Evolutionary conservation across 2,888 invertebrate species (phyloP).

Genomic region (Eilema sororculum): DNA sequence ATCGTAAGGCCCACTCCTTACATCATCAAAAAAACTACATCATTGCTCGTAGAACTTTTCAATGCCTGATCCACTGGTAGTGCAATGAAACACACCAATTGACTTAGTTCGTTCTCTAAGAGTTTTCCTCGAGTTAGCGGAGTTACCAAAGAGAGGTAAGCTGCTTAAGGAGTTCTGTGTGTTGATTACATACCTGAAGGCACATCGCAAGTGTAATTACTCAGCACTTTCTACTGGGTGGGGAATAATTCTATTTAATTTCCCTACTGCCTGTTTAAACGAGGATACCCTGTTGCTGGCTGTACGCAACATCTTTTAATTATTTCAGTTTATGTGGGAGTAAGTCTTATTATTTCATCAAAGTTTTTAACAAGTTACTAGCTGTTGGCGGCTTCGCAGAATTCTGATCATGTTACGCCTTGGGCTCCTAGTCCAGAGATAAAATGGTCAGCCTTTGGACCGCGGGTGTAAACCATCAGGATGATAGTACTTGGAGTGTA

Average conservation of each 20-base stretch:
- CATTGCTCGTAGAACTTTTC: neutral
- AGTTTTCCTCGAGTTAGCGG: neutral
- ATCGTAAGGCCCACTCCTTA: no score
- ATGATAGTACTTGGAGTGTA: no score
- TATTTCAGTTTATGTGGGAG: neutral
- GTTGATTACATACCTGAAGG: constrained; percentile 4
- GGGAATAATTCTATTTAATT: neutral
- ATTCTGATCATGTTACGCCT: neutral
- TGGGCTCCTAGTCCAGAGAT: neutral
- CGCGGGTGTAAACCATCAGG: no score
- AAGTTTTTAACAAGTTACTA: neutral
- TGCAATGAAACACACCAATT: neutral
- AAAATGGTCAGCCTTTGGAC: neutral
- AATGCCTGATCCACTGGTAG: neutral
- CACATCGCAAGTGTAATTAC: neutral
- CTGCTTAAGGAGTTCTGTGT: neutral
- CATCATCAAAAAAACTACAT: no score
- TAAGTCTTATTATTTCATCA: neutral
- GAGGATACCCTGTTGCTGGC: neutral
- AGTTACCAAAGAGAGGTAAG: neutral
- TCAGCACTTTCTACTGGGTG: neutral
- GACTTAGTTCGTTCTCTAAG: neutral
- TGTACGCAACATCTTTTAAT: neutral
- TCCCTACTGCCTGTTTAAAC: neutral
- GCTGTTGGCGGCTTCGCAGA: neutral